phyloP scores from a whole-genome alignment of 2,113 vertebrate species.

The Zosterops pallidus region DNA sequence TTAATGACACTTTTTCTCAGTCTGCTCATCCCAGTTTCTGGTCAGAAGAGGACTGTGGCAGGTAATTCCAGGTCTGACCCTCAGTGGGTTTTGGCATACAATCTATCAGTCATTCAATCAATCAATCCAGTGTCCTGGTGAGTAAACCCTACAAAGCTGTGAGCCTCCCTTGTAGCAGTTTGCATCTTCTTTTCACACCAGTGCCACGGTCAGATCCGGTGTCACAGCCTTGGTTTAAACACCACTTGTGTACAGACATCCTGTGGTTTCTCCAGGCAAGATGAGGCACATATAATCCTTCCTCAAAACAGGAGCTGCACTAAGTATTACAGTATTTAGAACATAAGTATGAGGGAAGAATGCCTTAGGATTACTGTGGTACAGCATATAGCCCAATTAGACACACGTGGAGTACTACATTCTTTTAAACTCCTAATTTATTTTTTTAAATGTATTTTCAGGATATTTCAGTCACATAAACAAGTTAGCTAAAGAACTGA shows the following conservation, averaged over 20 bases:
- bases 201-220: rapidly evolving
- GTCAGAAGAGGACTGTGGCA: neutral
- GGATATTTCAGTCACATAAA: neutral
- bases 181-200: neutral
- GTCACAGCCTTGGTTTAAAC: neutral
- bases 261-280: neutral
- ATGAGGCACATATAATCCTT: neutral
- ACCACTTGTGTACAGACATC: neutral
- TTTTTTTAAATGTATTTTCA: neutral
- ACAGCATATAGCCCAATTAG: neutral
- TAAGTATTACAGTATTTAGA: neutral
- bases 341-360: neutral
- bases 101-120: neutral
- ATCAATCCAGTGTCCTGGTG: neutral
- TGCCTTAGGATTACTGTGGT: neutral
- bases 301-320: neutral
- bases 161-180: neutral
- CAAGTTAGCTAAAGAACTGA: neutral
- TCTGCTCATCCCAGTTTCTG: neutral
- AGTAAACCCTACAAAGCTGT: neutral
- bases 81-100: neutral
- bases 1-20: neutral
- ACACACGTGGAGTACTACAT: neutral
- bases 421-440: neutral
- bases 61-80: neutral